Percentiles rank a stretch among this genome's conserved stretches.
Conservation (phyloP, 2,888 invertebrate genomes). For the Acrobasis consociella region DNA sequence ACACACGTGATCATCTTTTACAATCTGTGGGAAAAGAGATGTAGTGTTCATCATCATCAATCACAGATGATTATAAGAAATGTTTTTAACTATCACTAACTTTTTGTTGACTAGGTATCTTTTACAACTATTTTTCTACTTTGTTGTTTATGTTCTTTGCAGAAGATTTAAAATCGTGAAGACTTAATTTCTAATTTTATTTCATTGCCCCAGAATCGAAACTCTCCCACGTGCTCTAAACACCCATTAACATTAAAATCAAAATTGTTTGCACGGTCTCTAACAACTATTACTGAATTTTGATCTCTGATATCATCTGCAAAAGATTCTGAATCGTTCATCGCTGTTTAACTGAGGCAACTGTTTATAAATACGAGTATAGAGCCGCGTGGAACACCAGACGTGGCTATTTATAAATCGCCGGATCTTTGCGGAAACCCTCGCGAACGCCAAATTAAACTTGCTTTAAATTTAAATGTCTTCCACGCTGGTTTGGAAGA, state of each 20-base stretch:
- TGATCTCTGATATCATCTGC: background rate
- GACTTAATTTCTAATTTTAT: constrained; percentile 17
- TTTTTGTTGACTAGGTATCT: too few species aligned
- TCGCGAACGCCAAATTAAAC: constrained; percentile 47
- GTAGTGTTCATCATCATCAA: too few species aligned
- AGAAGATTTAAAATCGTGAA: too few species aligned
- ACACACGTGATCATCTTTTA: too few species aligned
- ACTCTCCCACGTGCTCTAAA: background rate
- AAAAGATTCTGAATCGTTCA: background rate
- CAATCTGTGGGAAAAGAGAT: too few species aligned
- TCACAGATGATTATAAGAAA: too few species aligned
- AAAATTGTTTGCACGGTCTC: background rate
- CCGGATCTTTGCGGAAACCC: constrained; percentile 44
- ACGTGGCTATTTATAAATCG: constrained; percentile 50
- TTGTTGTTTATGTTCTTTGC: too few species aligned
- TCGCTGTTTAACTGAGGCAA: background rate
- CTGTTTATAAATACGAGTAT: constrained; percentile 30
- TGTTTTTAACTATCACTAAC: too few species aligned
- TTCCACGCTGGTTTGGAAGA: too few species aligned
- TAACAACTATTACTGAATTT: background rate
- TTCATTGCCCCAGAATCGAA: background rate
- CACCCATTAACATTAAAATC: background rate
- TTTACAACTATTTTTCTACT: too few species aligned
- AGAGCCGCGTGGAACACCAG: constrained; percentile 48
- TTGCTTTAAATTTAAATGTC: constrained; percentile 24